Conservation (phyloP, 1,140 invertebrate species). For the Micrasema minimum region DNA sequence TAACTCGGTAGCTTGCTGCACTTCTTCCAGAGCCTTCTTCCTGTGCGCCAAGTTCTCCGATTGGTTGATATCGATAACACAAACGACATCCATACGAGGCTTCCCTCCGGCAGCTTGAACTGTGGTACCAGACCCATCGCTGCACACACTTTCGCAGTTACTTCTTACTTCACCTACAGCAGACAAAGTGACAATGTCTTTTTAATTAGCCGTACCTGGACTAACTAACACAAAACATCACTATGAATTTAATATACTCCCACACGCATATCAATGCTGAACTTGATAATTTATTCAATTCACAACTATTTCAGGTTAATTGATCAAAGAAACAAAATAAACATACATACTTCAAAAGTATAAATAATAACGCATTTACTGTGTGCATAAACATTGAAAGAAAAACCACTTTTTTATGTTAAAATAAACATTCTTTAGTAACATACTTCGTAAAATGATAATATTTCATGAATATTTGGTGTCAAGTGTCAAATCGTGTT, state of each 20-base stretch:
- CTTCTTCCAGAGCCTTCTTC: constrained; percentile 85
- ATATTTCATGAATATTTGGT: constrained; percentile 20
- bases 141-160: constrained; percentile 79
- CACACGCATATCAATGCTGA: constrained; percentile 1
- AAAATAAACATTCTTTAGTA: too few species aligned
- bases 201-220: neutral
- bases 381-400: neutral
- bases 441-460: neutral
- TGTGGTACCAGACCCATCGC: constrained; percentile 76
- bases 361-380: neutral
- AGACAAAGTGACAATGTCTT: constrained; percentile 21
- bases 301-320: too few species aligned
- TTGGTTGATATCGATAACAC: constrained; percentile 86
- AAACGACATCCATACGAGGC: constrained; percentile 89
- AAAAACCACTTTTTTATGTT: constrained; percentile 4
- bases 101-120: constrained; percentile 67
- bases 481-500: constrained; percentile 1
- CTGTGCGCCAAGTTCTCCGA: constrained; percentile 77
- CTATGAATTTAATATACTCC: constrained; percentile 22
- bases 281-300: too few species aligned
- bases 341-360: too few species aligned
- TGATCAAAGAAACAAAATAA: too few species aligned
- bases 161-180: constrained; percentile 69
- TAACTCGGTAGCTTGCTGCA: constrained; percentile 80
- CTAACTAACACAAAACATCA: constrained; percentile 8